Evolutionary conservation across 2,113 vertebrate species (phyloP).

Genomic region (Hippocampus mohnikei): DNA sequence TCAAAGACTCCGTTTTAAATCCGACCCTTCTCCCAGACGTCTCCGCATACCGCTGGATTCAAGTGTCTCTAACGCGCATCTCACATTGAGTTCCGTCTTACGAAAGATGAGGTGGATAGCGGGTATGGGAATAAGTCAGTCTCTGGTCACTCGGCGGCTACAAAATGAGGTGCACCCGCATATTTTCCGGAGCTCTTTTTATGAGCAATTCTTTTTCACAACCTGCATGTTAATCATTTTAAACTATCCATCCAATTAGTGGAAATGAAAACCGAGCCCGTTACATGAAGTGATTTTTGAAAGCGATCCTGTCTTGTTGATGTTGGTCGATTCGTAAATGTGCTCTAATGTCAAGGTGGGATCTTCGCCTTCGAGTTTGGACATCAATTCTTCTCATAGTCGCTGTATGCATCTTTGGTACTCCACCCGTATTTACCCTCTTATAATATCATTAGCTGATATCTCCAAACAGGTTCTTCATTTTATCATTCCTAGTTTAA

Average conservation of each 20-base stretch:
- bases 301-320: conserved; percentile 22
- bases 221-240: too few species aligned
- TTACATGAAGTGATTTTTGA: background rate
- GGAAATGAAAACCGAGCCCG: too few species aligned
- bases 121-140: conserved; percentile 9
- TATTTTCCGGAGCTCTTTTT: too few species aligned
- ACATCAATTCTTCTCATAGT: conserved; percentile 6
- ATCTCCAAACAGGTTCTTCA: conserved; percentile 9
- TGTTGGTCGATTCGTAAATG: conserved; percentile 17
- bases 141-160: background rate
- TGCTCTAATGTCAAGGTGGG: conserved; percentile 28
- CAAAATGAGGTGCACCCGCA: too few species aligned
- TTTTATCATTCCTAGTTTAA: background rate
- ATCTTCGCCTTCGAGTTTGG: conserved; percentile 13
- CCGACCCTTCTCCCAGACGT: conserved; percentile 34
- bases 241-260: too few species aligned
- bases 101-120: background rate
- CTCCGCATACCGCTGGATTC: conserved; percentile 25
- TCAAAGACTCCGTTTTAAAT: conserved; percentile 48
- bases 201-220: too few species aligned
- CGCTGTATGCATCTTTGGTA: conserved; percentile 19
- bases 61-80: conserved; percentile 25
- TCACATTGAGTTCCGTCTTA: conserved; percentile 2
- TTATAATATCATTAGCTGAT: conserved; percentile 23
- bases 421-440: conserved; percentile 35